Evolutionary conservation across 2,888 invertebrate genomes (phyloP).

Genomic region (Heliconius cydno): DNA sequence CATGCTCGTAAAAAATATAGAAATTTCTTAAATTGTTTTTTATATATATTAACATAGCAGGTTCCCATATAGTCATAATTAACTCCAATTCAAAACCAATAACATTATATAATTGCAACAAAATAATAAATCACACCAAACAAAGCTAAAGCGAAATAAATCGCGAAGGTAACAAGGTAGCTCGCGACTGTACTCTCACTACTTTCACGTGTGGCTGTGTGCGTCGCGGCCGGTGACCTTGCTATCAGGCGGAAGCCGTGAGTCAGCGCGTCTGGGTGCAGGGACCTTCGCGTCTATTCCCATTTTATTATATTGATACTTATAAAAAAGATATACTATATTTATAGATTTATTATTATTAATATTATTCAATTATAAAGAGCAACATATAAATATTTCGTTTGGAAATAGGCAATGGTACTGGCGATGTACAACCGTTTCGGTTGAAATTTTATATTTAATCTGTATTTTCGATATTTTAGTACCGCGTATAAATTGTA

Average conservation of each 20-base stretch:
- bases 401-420: neutral
- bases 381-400: neutral
- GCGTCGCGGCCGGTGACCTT: constrained; percentile 80
- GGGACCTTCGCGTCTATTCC: constrained; percentile 66
- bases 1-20: too few species aligned
- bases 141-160: constrained; percentile 34
- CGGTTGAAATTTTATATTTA: neutral
- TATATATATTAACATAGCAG: too few species aligned
- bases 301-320: constrained; percentile 40
- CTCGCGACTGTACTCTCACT: constrained; percentile 78
- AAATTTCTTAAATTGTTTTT: too few species aligned
- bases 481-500: neutral
- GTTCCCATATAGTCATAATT: too few species aligned
- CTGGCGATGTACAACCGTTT: neutral
- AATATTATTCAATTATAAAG: neutral
- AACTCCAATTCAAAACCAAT: neutral
- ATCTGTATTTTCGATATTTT: neutral
- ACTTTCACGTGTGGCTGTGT: constrained; percentile 66
- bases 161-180: constrained; percentile 38
- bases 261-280: constrained; percentile 80
- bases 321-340: constrained; percentile 23
- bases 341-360: neutral
- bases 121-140: constrained; percentile 9
- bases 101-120: neutral
- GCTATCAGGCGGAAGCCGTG: constrained; percentile 83